Evolutionary conservation across 2,113 vertebrate genomes (phyloP).

Genomic region (Oostethus manadensis): DNA sequence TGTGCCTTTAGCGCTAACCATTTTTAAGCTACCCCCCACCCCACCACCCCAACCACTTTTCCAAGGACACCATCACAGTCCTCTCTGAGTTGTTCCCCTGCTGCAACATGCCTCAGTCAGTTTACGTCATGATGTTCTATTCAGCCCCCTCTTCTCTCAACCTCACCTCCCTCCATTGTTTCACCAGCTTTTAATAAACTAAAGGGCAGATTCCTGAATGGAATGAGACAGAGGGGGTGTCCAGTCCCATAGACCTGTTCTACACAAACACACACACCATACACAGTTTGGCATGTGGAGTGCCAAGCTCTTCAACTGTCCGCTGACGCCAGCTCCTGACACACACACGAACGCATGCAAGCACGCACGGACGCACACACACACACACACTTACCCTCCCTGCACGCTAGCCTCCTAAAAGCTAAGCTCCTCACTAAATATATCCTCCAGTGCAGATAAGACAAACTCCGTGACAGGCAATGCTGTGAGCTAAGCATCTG

Average conservation of each 20-base stretch:
- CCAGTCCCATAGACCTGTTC: conserved; percentile 37
- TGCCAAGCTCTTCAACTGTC: conserved; percentile 62
- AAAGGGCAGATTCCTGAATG: conserved; percentile 76
- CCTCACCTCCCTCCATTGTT: conserved; percentile 67
- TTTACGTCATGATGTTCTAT: conserved; percentile 57
- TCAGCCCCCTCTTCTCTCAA: conserved; percentile 22
- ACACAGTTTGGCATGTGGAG: conserved; percentile 69
- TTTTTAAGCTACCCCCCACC: neutral
- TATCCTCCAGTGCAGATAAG: conserved; percentile 75
- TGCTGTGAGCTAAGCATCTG: conserved; percentile 59
- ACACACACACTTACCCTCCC: conserved; percentile 36
- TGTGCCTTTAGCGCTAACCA: too few relatives aligned
- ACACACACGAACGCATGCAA: conserved; percentile 8
- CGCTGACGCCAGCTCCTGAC: conserved; percentile 59
- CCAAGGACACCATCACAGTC: conserved; percentile 21
- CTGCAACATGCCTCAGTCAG: conserved; percentile 15
- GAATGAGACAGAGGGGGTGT: conserved; percentile 1
- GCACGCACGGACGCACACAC: conserved; percentile 23
- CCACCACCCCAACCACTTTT: conserved; percentile 11
- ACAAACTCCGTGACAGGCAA: conserved; percentile 73
- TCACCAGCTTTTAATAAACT: conserved; percentile 79
- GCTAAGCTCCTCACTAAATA: conserved; percentile 81
- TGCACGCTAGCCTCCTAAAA: conserved; percentile 57
- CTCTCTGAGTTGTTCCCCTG: conserved; percentile 17
- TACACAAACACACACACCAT: conserved; percentile 34